Evolutionary conservation across 2,113 vertebrate genomes (phyloP), one percentile per base, ranked within the genome.

Genomic region (Halcyon senegalensis): DNA sequence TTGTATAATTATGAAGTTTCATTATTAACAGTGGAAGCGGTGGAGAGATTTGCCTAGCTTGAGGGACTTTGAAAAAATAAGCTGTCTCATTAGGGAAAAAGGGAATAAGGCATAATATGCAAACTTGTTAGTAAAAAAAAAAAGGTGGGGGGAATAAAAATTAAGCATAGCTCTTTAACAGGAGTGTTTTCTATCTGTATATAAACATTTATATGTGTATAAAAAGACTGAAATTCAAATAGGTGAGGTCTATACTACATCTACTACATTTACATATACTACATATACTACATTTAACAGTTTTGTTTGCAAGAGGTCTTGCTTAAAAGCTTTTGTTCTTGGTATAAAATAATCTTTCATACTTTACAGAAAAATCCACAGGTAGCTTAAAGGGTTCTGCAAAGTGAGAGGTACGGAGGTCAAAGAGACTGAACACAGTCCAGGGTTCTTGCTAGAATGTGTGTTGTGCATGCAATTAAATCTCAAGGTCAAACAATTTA

Each of bases 401-500:
- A 96, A 96, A 98, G 96, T 96, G 94, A 97, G 87, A 96, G 96
- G 97, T 96, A 94, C 75, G 84, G 97, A 96, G 97, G 98, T 96
- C 97, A 97, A 97, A 97, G 97, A 98, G 98, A 98, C 98, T 96
- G 98, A 98, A 97, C 97, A 98, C 97, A 98, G 98, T 98, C 97
- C 97, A 97, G 97, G 95, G 98, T 97, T 98, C 97, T 98, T 98
- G 97, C 97, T 98, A 91, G 98, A 98, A 97, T 97, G 97, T 98
- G 97, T 98, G 98, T 98, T 98, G 98, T 98, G 98, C 98, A 98
- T 98, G 98, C 98, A 98, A 98, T 98, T 98, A 98, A 98, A 98
- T 98, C 98, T 98, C 98, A 98, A 98, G 98, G 98, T 98, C 98
- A 98, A 98, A 98, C 98, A 98, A 98, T 98, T 98, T 98, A 98